Conservation (phyloP, 2,797 vertebrate genomes). For the Hephaestus fuliginosus region DNA sequence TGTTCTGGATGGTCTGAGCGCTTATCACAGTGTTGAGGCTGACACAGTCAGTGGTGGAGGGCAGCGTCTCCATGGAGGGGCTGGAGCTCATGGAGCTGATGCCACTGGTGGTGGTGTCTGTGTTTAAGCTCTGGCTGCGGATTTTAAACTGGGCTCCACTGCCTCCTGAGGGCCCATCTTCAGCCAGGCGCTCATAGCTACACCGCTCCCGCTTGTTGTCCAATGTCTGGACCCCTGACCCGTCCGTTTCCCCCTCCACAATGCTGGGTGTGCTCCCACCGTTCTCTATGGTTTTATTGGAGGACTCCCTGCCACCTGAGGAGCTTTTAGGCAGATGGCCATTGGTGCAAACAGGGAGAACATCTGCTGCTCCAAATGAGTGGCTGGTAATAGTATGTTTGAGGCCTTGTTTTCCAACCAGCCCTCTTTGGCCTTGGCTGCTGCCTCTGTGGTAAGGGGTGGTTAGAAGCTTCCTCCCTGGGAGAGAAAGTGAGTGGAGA, state of each 20-base stretch:
- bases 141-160: conserved; percentile 90
- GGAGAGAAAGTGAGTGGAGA: conserved; percentile 90
- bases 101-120: conserved; percentile 93
- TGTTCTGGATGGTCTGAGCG: conserved; percentile 87
- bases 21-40: conserved; percentile 94
- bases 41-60: conserved; percentile 84
- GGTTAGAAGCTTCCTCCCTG: conserved; percentile 91
- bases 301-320: conserved; percentile 88
- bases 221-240: conserved; percentile 63
- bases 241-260: conserved; percentile 69
- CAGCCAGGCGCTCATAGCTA: conserved; percentile 88
- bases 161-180: conserved; percentile 79
- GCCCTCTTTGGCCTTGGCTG: conserved; percentile 81
- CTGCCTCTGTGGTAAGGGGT: conserved; percentile 88
- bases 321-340: conserved; percentile 89
- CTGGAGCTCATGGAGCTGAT: conserved; percentile 95
- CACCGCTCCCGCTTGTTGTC: conserved; percentile 84
- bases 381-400: not conserved
- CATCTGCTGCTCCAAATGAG: conserved; percentile 18
- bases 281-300: conserved; percentile 58
- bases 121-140: conserved; percentile 94
- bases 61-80: conserved; percentile 90
- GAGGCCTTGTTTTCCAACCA: conserved; percentile 61
- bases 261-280: conserved; percentile 57
- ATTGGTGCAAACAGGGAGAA: conserved; percentile 73